Evolutionary conservation across 2,113 vertebrate species (phyloP).

Genomic region (Uria aalge): DNA sequence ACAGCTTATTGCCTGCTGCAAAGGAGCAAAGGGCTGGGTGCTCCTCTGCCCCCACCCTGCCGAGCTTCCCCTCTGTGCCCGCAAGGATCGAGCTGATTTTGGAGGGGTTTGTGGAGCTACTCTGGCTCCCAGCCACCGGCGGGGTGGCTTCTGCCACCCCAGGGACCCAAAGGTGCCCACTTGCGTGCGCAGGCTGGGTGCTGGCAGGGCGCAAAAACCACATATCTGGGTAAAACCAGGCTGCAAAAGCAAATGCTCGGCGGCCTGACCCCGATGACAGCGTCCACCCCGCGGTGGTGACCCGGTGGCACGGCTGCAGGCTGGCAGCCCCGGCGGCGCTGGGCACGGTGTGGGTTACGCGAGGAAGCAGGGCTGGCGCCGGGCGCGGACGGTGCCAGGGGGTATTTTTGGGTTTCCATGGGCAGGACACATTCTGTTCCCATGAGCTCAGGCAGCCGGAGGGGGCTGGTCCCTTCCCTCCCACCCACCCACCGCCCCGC

Average conservation of each 20-base stretch:
- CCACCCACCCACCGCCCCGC: neutral
- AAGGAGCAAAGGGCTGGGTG: neutral
- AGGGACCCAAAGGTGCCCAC: neutral
- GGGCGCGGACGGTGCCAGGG: neutral
- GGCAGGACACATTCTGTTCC: slow-evolving; percentile 22
- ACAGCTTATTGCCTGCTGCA: neutral
- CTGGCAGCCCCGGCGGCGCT: neutral
- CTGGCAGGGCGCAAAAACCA: neutral
- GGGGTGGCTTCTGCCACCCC: neutral
- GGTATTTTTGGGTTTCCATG: neutral
- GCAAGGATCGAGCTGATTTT: neutral
- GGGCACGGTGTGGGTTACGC: neutral
- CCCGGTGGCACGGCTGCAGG: neutral
- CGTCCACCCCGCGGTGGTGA: neutral
- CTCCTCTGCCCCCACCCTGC: rapidly evolving
- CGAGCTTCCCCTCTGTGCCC: neutral
- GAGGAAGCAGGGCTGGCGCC: neutral
- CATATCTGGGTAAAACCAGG: rapidly evolving
- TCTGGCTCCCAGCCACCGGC: rapidly evolving
- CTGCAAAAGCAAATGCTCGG: rapidly evolving
- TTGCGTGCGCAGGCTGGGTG: no score
- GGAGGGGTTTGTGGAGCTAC: neutral
- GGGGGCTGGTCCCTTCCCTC: neutral
- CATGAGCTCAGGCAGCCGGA: neutral
- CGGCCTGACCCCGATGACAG: neutral